These are phyloP conservation scores for Drosophila fungiperda DNA, from an alignment of 2,888 invertebrate species.

Conservation along the genomic window DNA sequence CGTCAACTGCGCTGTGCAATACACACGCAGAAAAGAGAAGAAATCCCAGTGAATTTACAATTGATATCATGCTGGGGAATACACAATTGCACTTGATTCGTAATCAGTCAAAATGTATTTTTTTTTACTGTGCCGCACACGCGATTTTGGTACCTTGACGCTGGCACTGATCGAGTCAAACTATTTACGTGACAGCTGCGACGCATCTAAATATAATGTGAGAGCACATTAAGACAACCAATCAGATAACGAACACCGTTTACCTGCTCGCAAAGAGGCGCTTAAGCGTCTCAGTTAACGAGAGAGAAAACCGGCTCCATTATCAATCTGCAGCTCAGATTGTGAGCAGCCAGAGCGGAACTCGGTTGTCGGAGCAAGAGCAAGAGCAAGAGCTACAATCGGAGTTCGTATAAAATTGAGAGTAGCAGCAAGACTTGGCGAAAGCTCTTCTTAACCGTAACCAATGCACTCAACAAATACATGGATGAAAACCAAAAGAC, in stretches of 20 bases:
- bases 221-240: background rate
- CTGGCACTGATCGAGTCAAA: slow-evolving; percentile 25
- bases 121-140: slow-evolving; percentile 10
- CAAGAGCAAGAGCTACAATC: background rate
- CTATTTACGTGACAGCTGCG: slow-evolving; percentile 44
- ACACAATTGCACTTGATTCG: slow-evolving; percentile 10
- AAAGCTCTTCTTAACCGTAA: background rate
- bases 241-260: background rate
- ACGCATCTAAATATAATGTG: slow-evolving; percentile 41
- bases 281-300: slow-evolving; percentile 16
- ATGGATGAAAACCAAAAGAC: background rate
- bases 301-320: background rate
- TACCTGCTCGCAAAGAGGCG: background rate
- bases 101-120: slow-evolving; percentile 5
- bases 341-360: background rate
- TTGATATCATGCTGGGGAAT: slow-evolving; percentile 49
- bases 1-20: slow-evolving; percentile 32
- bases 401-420: background rate
- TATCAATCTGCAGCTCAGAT: background rate
- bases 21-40: slow-evolving; percentile 36
- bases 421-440: background rate
- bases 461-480: background rate
- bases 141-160: background rate
- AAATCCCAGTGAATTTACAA: slow-evolving; percentile 34
- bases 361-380: background rate